Evolutionary conservation across 1,140 invertebrate species (phyloP), one percentile per base, ranked within the genome.

Genomic region (Babylonia areolata): DNA sequence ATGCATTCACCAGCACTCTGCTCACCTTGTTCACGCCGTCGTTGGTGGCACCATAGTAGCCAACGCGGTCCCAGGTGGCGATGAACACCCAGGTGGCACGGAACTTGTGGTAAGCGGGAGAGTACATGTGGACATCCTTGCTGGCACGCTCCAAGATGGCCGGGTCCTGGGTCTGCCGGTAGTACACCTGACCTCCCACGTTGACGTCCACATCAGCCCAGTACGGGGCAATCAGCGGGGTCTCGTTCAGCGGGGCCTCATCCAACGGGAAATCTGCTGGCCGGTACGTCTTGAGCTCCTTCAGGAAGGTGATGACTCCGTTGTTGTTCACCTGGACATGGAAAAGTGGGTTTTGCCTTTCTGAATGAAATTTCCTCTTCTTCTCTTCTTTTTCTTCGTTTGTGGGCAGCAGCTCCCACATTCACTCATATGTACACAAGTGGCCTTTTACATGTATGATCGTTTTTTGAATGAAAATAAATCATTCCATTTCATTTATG

Each of bases 171-270:
- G 84, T 73, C 51, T 92, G 87, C 15, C 88, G 31, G 73, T 91
- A 92, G 79, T 85, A 91, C 23, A 92, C 90, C 28, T 46, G 85
- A 0, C 90, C 42, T 20, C 40, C 75, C 33, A 40, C 89, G 88
- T 15, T 75, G 28, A 89, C 89, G 83, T 92, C 90, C 6, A 92
- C 89, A 71, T 92, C 91, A 11, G 89, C 90, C 91, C 91, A 92
- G 84, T 89, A 92, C 0, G 89, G 88, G 3, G 90, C 88, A 39
- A 92, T 90, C 0, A 92, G 82, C n/a, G n/a, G n/a, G n/a, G n/a
- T n/a, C n/a, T n/a, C n/a, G n/a, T n/a, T n/a, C 17, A 90, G 88
- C 0, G 86, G 85, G 20, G 87, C 85, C 39, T 90, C 87, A 15
- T 75, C 40, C 35, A 90, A 77, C 3, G 91, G 91, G 78, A 92